Evolutionary conservation across 92 coral and sea anemone genomes (phyloP).

Genomic region (Plumapathes pennacea): DNA sequence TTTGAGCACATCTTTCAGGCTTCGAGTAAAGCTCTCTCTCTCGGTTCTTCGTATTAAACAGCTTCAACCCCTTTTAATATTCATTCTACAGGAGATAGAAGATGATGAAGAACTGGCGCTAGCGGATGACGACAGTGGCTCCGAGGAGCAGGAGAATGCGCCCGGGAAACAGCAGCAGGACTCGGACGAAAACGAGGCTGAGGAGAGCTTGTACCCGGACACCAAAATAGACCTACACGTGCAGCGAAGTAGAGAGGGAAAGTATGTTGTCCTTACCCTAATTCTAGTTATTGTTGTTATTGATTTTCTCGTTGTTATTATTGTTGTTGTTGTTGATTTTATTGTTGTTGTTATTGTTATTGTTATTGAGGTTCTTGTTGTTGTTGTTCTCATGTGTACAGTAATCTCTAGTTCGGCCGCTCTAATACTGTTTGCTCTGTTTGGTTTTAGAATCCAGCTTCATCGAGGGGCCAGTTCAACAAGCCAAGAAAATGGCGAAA

Average conservation of each 20-base stretch:
- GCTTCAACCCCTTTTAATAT: too few relatives aligned
- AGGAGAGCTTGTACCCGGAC: constrained; percentile 69
- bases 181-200: constrained; percentile 48
- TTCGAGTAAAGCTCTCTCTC: too few relatives aligned
- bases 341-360: too few relatives aligned
- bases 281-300: not conserved
- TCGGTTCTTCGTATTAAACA: too few relatives aligned
- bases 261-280: constrained; percentile 37
- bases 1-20: too few relatives aligned
- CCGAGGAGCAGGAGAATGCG: constrained; percentile 19
- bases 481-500: constrained; percentile 61
- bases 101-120: constrained; percentile 75
- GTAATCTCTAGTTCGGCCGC: not conserved
- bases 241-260: constrained; percentile 79
- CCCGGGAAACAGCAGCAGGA: not conserved
- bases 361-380: too few relatives aligned
- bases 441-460: constrained; percentile 59
- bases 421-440: too few relatives aligned
- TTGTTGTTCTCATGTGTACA: not conserved
- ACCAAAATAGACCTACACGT: constrained; percentile 86
- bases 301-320: too few relatives aligned
- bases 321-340: too few relatives aligned
- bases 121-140: constrained; percentile 56
- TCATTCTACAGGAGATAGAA: constrained; percentile 57
- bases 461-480: constrained; percentile 72